Percentiles rank a stretch among this genome's conserved stretches.
phyloP scores from a whole-genome alignment of 1,140 invertebrate species.

The Platyura marginata region DNA sequence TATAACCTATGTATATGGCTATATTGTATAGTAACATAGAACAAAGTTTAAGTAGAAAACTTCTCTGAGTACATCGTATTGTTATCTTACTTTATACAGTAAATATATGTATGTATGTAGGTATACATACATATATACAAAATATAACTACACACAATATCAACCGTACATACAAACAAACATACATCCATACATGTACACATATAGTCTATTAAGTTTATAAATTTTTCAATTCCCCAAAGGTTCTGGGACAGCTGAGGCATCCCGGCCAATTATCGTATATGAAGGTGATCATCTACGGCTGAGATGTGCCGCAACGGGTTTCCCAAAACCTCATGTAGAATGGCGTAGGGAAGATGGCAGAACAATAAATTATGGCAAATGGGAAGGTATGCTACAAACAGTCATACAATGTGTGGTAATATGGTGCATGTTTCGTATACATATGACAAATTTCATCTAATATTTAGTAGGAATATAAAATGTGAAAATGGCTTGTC shows the following conservation, averaged over 20 bases:
- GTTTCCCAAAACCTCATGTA: slow-evolving; percentile 50
- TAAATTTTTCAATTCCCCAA: background rate
- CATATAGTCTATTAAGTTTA: background rate
- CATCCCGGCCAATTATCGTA: slow-evolving; percentile 30
- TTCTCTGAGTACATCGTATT: too few relatives aligned
- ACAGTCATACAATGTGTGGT: too few relatives aligned
- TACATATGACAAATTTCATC: too few relatives aligned
- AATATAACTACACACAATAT: background rate
- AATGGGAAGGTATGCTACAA: slow-evolving; percentile 7
- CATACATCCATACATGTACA: background rate
- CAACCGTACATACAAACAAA: background rate
- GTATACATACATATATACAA: background rate
- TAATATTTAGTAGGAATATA: too few relatives aligned
- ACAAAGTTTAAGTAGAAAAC: too few relatives aligned
- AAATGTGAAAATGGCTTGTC: too few relatives aligned
- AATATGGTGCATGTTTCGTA: too few relatives aligned
- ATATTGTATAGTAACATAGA: too few relatives aligned
- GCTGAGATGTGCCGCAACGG: slow-evolving; percentile 55
- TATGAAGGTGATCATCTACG: slow-evolving; percentile 56
- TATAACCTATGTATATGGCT: too few relatives aligned
- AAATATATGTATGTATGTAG: too few relatives aligned
- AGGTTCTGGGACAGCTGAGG: background rate
- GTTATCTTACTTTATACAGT: too few relatives aligned
- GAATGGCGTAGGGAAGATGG: slow-evolving; percentile 58
- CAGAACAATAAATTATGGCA: slow-evolving; percentile 33